These are phyloP conservation scores for Andrena bucephala DNA, from an alignment of 2,888 invertebrate genomes.

Conservation along the genomic window DNA sequence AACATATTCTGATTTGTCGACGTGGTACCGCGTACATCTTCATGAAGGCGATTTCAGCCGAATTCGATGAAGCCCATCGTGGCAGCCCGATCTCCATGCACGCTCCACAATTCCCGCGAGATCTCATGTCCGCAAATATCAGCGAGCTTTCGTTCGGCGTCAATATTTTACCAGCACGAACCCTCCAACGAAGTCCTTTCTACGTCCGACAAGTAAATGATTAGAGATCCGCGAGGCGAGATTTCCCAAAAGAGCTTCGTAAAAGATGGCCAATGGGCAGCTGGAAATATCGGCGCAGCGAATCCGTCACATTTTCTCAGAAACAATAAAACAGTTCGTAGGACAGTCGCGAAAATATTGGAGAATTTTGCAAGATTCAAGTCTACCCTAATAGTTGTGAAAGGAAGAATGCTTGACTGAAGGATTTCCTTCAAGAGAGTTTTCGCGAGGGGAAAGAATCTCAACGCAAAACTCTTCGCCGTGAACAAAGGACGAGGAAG, in stretches of 20 bases:
- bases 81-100: conserved; percentile 29
- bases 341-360: background rate
- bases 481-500: conserved; percentile 58
- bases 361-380: background rate
- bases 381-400: background rate
- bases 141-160: conserved; percentile 33
- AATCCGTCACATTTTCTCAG: background rate
- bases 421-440: conserved; percentile 43
- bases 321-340: background rate
- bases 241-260: conserved; percentile 22
- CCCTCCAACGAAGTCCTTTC: background rate
- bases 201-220: conserved; percentile 20
- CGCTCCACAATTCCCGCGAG: conserved; percentile 38
- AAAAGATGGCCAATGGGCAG: background rate
- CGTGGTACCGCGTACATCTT: conserved; percentile 8
- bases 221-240: conserved; percentile 16
- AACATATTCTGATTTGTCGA: background rate
- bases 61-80: conserved; percentile 26
- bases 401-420: background rate
- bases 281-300: background rate
- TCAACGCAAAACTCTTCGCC: conserved; percentile 52
- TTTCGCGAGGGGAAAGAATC: conserved; percentile 29
- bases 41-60: conserved; percentile 42
- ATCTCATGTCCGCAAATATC: conserved; percentile 40
- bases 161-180: conserved; percentile 12